Evolutionary conservation across 2,888 invertebrate species (phyloP).

Genomic region (Perdita meconis): DNA sequence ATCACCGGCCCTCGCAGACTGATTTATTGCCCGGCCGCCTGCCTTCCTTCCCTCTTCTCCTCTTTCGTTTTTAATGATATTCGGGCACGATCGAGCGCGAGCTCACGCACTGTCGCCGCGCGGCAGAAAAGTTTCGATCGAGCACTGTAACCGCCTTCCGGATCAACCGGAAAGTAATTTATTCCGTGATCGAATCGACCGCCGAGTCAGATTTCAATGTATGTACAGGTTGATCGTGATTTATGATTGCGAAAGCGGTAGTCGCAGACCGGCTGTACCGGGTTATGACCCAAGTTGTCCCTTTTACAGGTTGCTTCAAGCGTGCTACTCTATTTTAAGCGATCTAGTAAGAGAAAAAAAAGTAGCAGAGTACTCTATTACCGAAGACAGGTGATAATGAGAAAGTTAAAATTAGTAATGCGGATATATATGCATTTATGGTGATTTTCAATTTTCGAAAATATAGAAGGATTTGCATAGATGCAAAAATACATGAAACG

Average conservation of each 20-base stretch:
- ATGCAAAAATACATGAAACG: too few relatives aligned
- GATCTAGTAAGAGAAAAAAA: not conserved
- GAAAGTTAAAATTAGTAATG: too few relatives aligned
- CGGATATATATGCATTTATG: too few relatives aligned
- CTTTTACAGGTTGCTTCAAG: constrained; percentile 8
- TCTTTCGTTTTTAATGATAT: constrained; percentile 42
- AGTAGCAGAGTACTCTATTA: too few relatives aligned
- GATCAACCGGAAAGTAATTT: constrained; percentile 27
- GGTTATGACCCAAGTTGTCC: constrained; percentile 12
- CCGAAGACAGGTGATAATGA: too few relatives aligned
- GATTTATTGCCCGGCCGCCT: constrained; percentile 57
- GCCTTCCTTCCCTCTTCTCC: constrained; percentile 38
- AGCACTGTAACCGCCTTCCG: constrained; percentile 4
- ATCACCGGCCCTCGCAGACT: constrained; percentile 58
- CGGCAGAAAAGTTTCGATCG: constrained; percentile 28
- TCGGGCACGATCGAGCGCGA: constrained; percentile 19
- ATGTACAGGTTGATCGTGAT: constrained; percentile 26
- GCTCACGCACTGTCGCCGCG: not conserved
- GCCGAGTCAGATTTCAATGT: constrained; percentile 4
- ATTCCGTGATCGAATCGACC: constrained; percentile 8
- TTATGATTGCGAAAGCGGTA: constrained; percentile 34
- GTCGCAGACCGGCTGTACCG: constrained; percentile 5
- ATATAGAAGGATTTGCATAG: too few relatives aligned
- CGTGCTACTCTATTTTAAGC: not conserved
- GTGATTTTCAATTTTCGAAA: too few relatives aligned